Evolutionary conservation across 2,797 vertebrate genomes (phyloP).

Genomic region (Rhynchotus rufescens): DNA sequence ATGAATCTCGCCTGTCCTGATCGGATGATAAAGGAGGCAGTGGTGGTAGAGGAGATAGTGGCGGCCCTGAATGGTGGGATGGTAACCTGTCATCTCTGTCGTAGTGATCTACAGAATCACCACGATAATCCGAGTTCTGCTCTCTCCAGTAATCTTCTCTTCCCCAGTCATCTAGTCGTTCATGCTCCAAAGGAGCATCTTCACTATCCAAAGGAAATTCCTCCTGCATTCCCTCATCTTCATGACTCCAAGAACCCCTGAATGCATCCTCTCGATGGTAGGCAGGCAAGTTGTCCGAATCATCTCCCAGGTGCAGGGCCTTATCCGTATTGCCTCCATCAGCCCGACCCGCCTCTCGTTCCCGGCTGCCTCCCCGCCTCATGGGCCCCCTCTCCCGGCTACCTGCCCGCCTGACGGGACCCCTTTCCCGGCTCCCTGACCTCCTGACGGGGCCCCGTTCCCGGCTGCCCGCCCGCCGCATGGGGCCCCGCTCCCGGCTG

Average conservation of each 20-base stretch:
- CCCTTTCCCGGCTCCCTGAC: slow-evolving; percentile 72
- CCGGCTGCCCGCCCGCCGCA: slow-evolving; percentile 51
- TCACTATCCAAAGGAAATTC: slow-evolving; percentile 83
- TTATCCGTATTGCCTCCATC: slow-evolving; percentile 67
- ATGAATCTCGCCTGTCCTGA: slow-evolving; percentile 78
- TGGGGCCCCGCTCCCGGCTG: slow-evolving; percentile 64
- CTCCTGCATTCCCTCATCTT: slow-evolving; percentile 83
- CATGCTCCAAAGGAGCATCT: slow-evolving; percentile 80
- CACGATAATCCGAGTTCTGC: slow-evolving; percentile 83
- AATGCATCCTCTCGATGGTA: slow-evolving; percentile 76
- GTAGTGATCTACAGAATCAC: slow-evolving; percentile 84
- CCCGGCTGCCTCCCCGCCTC: too few species aligned
- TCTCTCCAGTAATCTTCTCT: slow-evolving; percentile 89
- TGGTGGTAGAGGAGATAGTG: slow-evolving; percentile 76
- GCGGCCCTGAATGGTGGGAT: slow-evolving; percentile 70
- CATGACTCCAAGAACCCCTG: slow-evolving; percentile 80
- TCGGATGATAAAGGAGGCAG: slow-evolving; percentile 82
- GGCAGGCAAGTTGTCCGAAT: slow-evolving; percentile 73
- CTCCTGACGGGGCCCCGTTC: slow-evolving; percentile 75
- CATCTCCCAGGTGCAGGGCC: slow-evolving; percentile 55
- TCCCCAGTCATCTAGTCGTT: slow-evolving; percentile 82
- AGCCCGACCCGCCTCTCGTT: slow-evolving; percentile 68
- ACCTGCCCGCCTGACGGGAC: too few species aligned
- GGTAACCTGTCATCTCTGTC: slow-evolving; percentile 87
- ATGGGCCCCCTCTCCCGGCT: not conserved